Evolutionary conservation across 2,888 invertebrate genomes (phyloP), one percentile per base, ranked within the genome.

Genomic region (Acanthococcus lagerstroemiae): DNA sequence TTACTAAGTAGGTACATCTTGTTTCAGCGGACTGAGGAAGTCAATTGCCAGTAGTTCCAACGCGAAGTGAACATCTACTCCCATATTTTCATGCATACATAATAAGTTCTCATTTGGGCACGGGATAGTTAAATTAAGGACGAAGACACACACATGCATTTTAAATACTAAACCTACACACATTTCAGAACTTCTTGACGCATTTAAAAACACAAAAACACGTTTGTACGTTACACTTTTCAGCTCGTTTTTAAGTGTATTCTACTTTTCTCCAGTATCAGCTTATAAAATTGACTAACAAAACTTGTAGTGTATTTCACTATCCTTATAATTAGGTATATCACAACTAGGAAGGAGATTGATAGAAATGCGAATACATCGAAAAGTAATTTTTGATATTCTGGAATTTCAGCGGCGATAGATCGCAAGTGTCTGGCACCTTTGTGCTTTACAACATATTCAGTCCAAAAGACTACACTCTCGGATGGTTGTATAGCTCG

Each of bases 391-490:
- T 25, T 48, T 26, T 68, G 58, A 27, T 48, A 56, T 65, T 66
- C 58, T 17, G 65, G 26, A 15, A 68, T n/a, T 12, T 68, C 65
- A 45, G 55, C 60, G n/a, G 48, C 57, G n/a, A 45, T 9, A 30
- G 68, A 58, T 45, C 46, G 24, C 12, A 68, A 30, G 45, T 68
- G 66, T 19, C 37, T 30, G 4, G 68, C 68, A 9, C 66, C 68
- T 3, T 58, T 25, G 44, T 68, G 60, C 7, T 52, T 19, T 22
- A 68, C 55, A 6, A 68, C 68, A 25, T 68, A 68, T 48, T 68
- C 66, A 1, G 65, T 65, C 68, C 68, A 68, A 17, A 58, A 68
- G 26, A 68, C 58, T 5, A 65, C 65, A n/a, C 66, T 9, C n/a
- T 68, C 24, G 6, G 65, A 50, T 17, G 65, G 58, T 19, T 56